Evolutionary conservation across 2,888 invertebrate species (phyloP).

Genomic region (Strigamia crassipes): DNA sequence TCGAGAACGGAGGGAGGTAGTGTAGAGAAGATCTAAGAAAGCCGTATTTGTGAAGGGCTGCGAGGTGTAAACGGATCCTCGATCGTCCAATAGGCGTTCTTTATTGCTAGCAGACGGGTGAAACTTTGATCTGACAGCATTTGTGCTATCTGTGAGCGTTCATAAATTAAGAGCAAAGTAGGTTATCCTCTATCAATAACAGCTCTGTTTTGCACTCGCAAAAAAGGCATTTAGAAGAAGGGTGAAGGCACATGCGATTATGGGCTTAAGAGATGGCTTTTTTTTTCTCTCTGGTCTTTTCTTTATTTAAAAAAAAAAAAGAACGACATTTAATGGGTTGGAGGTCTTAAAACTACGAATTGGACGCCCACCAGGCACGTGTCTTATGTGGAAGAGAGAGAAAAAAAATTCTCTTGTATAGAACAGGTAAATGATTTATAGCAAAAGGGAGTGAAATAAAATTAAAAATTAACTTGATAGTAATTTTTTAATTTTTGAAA

Average conservation of each 20-base stretch:
- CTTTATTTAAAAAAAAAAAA: neutral
- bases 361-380: neutral
- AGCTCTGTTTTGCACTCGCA: neutral
- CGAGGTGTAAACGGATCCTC: constrained; percentile 30
- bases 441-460: neutral
- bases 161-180: constrained; percentile 29
- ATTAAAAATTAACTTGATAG: neutral
- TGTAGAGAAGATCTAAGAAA: constrained; percentile 25
- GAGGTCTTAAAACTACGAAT: neutral
- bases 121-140: constrained; percentile 32
- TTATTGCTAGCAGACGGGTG: constrained; percentile 17
- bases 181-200: constrained; percentile 27
- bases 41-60: constrained; percentile 26
- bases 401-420: neutral
- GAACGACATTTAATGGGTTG: neutral
- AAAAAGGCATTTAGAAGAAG: neutral
- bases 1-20: neutral
- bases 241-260: neutral
- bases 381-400: neutral
- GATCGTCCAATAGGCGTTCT: constrained; percentile 20
- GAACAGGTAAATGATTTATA: constrained; percentile 20
- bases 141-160: constrained; percentile 23
- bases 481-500: constrained; percentile 1
- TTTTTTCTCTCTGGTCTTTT: constrained; percentile 3
- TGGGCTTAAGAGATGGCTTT: neutral